Conservation (phyloP, 2,113 vertebrate genomes). For the Oxyura jamaicensis region DNA sequence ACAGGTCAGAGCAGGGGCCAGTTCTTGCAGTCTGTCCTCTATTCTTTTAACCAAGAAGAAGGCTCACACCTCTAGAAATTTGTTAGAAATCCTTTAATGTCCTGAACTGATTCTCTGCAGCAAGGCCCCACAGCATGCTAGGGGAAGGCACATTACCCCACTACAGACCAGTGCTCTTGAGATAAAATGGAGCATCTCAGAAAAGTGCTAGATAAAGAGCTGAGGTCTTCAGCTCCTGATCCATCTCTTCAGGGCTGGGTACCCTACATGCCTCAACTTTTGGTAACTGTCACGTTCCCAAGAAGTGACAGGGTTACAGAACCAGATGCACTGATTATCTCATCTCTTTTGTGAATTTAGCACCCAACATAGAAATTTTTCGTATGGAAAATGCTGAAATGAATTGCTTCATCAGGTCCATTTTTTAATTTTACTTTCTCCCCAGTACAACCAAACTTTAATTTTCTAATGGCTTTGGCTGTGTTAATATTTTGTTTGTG, state of each 20-base stretch:
- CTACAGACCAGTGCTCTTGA: neutral
- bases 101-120: neutral
- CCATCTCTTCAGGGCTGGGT: neutral
- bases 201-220: neutral
- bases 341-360: neutral
- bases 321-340: neutral
- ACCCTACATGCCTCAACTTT: neutral
- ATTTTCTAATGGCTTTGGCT: neutral
- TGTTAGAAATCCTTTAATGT: neutral
- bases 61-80: accelerated
- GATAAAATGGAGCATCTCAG: neutral
- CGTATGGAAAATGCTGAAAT: neutral
- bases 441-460: neutral
- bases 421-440: neutral
- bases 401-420: neutral
- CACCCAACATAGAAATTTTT: neutral
- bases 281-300: neutral
- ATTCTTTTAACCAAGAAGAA: neutral
- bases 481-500: neutral
- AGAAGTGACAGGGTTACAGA: neutral
- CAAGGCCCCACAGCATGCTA: accelerated
- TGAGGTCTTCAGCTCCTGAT: neutral
- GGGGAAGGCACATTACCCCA: neutral
- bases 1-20: neutral
- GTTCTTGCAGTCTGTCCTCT: neutral